Base-by-base conservation (phyloP, 1,140 invertebrate species). In the Homalodisca vitripennis region DNA sequence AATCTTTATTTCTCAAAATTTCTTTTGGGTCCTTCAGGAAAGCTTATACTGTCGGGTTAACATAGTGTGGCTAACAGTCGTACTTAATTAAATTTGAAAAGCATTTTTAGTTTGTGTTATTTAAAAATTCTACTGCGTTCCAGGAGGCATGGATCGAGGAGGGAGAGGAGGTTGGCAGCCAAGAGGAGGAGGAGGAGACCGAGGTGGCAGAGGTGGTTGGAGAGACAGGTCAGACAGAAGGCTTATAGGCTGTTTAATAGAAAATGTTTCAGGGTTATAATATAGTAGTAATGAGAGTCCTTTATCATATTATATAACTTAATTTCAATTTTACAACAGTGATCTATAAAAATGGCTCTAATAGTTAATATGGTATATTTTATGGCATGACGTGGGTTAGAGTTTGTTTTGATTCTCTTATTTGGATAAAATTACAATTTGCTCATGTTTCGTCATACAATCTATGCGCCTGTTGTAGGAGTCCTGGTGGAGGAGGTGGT, bases 81-180 rank as follows among this genome's bases (percentile, higher is more conserved):
- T n/a, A n/a, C n/a, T n/a, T n/a, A n/a, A n/a, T n/a, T n/a, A n/a
- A n/a, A n/a, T n/a, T n/a, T n/a, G n/a, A n/a, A n/a, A n/a, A n/a
- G n/a, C n/a, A n/a, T n/a, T n/a, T n/a, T n/a, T n/a, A n/a, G n/a
- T n/a, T n/a, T n/a, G n/a, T n/a, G n/a, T n/a, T n/a, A n/a, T n/a
- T n/a, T n/a, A n/a, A n/a, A n/a, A n/a, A n/a, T n/a, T n/a, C n/a
- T n/a, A n/a, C n/a, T n/a, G n/a, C n/a, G n/a, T n/a, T n/a, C n/a
- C 29, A 67, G 65, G 69, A 53, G 70, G 71, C 27, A 63, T 64
- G 53, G 68, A 69, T 55, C 66, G 64, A 26, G 64, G 64, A 22
- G 66, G 65, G 6, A 55, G 69, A 14, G 67, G 72, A 48, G 68
- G 69, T 24, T 32, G 46, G 55, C 51, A 53, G 17, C 63, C 67